Evolutionary conservation across 2,797 vertebrate genomes (phyloP), one percentile per base, ranked within the genome.

Genomic region (Lagothrix lagotricha): DNA sequence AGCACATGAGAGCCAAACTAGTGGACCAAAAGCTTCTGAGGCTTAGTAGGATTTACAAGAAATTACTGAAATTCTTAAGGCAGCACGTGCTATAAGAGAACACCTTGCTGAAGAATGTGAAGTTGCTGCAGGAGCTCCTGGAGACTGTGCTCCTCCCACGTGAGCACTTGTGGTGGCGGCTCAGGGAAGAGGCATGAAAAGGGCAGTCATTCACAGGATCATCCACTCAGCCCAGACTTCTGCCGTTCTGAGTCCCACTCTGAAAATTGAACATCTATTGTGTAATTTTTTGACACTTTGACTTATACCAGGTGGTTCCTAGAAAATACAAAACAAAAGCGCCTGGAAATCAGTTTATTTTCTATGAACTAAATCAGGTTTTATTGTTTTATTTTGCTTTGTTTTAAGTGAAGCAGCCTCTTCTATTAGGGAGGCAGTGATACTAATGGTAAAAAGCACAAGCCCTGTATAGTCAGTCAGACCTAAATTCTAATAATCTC

Each of bases 141-240:
- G 46, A 86, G 52, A 11, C 1, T 30, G 3, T 24, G 33, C 9
- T 82, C 58, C 24, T 73, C 14, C 7, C 19, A 17, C 6, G 0
- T 5, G 3, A 2, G 1, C 1, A 8, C 30, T 20, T 3, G 2
- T 0, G 0, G 2, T 0, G 0, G 2, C n/a, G 0, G 2, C n/a
- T 77, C 76, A 6, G 12, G 12, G 33, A 54, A 67, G 91, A 67
- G 4, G 10, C 13, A 3, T 12, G 15, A 1, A 41, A 81, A 90
- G 28, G 24, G 12, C 1, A 57, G 4, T 57, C 10, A 39, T 33
- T 92, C 9, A 11, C 26, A 41, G 0, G 0, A 46, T 33, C 54
- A 13, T 14, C 33, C 88, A 83, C 84, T 94, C 30, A 36, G 28
- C 39, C 26, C n/a, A 20, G 80, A 4, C 11, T 70, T 39, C 36